Base-by-base conservation (phyloP, 2,113 vertebrate genomes). In the Aix galericulata region DNA sequence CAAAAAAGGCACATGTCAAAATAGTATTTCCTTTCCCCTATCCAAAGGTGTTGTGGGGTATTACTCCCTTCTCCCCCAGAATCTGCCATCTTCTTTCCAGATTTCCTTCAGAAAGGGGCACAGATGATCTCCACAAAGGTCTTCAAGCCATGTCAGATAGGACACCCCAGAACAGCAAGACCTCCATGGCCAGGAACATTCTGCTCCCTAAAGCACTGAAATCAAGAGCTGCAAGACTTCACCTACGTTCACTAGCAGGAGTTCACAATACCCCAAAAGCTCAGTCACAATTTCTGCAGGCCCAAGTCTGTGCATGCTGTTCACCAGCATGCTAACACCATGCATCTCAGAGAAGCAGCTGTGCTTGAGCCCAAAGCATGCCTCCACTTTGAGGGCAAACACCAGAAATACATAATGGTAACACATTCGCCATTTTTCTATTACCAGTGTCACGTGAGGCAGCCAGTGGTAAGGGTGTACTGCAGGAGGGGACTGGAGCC, bases 1-100 rank as follows among this genome's bases (percentile, higher is more conserved):
- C 40, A 46, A 42, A 72, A 29, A 62, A 77, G 17, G 15, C 1
- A 1, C 13, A 23, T 1, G 5, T 7, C 0, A 1, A 84, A 89
- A 44, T 23, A 68, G 8, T 1, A 0, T 8, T 40, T 3, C 5
- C 6, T 36, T 75, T 36, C 34, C 16, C 3, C 3, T 7, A 3
- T 4, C 7, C 8, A 5, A 8, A 21, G 26, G 78, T 55, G 10
- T 42, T n/a, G 17, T 29, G n/a, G 10, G 6, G 2, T 68, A 32
- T 46, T 50, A 13, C 4, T 16, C 14, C 50, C 23, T 25, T 60
- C 58, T 11, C 5, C 26, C 23, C 46, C 21, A 53, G 34, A 36
- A 80, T 60, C 29, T 25, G 64, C 52, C 4, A 8, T 2, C 9
- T 75, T 78, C 34, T 78, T 8, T 40, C 18, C 66, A 82, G 40